These are phyloP conservation scores for Neopipo cinnamomea DNA, from an alignment of 2,113 vertebrate species.

Conservation along the genomic window DNA sequence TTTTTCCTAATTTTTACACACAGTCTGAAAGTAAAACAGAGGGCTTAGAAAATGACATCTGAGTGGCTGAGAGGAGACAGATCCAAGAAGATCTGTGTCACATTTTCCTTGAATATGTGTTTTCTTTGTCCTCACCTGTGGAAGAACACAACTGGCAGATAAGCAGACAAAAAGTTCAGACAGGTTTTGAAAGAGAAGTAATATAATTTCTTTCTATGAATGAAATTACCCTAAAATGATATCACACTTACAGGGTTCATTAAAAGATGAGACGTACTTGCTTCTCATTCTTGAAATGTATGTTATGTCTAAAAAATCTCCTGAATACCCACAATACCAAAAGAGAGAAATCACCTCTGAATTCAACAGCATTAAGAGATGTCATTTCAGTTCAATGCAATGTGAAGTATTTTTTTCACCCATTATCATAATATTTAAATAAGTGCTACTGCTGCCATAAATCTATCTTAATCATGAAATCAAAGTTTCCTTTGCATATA, in stretches of 20 bases:
- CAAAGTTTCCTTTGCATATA: conserved; percentile 38
- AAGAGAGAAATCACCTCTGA: neutral
- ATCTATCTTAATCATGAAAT: conserved; percentile 37
- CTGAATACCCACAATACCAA: neutral
- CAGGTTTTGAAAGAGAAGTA: neutral
- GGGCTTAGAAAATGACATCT: neutral
- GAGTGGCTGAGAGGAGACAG: neutral
- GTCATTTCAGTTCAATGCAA: neutral
- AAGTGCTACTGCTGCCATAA: conserved; percentile 18
- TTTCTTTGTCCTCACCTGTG: neutral
- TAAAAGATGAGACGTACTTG: neutral
- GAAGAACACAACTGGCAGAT: neutral
- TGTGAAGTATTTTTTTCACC: neutral
- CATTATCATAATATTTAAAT: neutral
- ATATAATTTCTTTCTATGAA: neutral
- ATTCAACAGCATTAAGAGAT: neutral
- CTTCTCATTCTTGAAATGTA: neutral
- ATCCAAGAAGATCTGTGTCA: neutral
- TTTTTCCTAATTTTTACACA: neutral
- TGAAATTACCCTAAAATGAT: neutral
- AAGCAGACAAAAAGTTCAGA: neutral
- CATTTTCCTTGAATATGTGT: neutral
- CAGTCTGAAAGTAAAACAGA: neutral
- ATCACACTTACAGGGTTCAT: neutral
- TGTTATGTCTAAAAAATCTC: accelerated